Conservation (phyloP, 2,113 vertebrate species). For the Chlamydotis undulata region DNA sequence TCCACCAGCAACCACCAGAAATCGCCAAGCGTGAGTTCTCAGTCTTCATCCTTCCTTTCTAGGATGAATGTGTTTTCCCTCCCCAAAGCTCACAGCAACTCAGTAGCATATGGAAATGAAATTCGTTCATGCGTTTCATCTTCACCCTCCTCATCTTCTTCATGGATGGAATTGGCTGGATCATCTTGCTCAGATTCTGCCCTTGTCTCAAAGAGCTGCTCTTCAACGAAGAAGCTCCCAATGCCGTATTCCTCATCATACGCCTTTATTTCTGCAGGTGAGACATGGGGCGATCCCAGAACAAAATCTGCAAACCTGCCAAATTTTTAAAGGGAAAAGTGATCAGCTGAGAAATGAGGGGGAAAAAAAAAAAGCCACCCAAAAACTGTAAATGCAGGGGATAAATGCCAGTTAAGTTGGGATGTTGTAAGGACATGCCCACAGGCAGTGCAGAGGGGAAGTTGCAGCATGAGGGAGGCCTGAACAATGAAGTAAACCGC, state of each 20-base stretch:
- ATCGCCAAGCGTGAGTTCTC: not conserved
- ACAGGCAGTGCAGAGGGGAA: not conserved
- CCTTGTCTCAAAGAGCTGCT: constrained; percentile 69
- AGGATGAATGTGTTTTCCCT: not conserved
- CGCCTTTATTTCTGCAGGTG: constrained; percentile 64
- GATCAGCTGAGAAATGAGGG: not conserved
- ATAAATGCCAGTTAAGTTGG: not conserved
- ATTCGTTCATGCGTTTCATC: not conserved
- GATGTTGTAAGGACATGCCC: not conserved
- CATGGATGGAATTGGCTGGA: not conserved
- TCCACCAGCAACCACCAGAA: not conserved
- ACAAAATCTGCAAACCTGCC: constrained; percentile 84
- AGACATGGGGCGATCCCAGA: constrained; percentile 74
- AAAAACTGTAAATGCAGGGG: not conserved
- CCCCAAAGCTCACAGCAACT: constrained; percentile 52
- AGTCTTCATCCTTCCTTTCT: not conserved
- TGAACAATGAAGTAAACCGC: not conserved
- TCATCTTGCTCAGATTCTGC: not conserved
- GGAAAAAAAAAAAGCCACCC: too few relatives aligned
- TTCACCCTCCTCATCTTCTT: not conserved
- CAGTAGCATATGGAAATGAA: not conserved
- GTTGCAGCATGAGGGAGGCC: not conserved
- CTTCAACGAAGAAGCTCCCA: constrained; percentile 76
- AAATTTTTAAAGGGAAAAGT: not conserved
- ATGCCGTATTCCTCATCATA: constrained; percentile 76